Evolutionary conservation across 2,888 invertebrate genomes (phyloP).

Genomic region (Gnatocerus cornutus): DNA sequence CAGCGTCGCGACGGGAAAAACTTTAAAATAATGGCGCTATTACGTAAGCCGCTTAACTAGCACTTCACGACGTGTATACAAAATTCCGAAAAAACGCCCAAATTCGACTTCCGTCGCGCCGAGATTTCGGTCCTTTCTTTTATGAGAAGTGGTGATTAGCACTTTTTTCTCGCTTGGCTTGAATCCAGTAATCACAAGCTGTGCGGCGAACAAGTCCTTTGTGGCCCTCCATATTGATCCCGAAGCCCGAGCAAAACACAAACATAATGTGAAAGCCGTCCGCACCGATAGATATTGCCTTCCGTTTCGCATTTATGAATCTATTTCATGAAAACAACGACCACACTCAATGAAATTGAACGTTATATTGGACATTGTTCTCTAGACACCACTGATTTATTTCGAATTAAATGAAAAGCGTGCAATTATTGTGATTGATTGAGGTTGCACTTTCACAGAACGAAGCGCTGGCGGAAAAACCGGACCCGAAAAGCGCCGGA

Average conservation of each 20-base stretch:
- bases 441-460: no score
- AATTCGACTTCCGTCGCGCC: no score
- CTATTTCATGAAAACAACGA: conserved; percentile 10
- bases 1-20: conserved; percentile 5
- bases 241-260: conserved; percentile 26
- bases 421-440: no score
- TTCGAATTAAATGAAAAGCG: not conserved
- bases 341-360: not conserved
- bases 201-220: conserved; percentile 48
- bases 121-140: conserved; percentile 53
- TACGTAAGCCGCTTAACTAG: no score
- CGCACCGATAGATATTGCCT: conserved; percentile 33
- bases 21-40: not conserved
- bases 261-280: conserved; percentile 36
- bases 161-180: conserved; percentile 54
- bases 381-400: not conserved
- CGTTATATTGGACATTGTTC: conserved; percentile 5
- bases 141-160: conserved; percentile 55
- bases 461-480: no score
- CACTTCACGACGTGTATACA: no score
- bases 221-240: conserved; percentile 47
- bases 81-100: not conserved
- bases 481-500: no score
- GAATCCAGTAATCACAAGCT: conserved; percentile 52
- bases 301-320: conserved; percentile 38